Evolutionary conservation across 2,797 vertebrate species (phyloP), one percentile per base, ranked within the genome.

Genomic region (Gymnopithys bicolor): DNA sequence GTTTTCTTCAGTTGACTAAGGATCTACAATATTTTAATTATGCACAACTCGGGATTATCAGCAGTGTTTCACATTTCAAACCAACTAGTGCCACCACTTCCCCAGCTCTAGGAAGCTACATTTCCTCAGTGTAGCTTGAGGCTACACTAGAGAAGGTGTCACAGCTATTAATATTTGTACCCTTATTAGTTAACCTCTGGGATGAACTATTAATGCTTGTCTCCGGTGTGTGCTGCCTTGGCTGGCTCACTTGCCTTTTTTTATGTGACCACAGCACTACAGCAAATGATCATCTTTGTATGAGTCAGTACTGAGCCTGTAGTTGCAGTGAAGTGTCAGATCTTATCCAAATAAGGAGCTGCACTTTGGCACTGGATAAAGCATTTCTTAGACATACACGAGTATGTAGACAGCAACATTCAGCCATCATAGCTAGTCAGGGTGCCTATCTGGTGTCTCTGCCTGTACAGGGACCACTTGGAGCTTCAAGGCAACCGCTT

Each of bases 291-390:
- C 64, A 78, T 91, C 76, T 60, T 49, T 14, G 41, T 21, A 82
- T 96, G 95, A 97, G 81, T 96, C 95, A 96, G 87, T 82, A 63
- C 76, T 91, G 91, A 89, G 70, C 70, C 86, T 71, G 53, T 71
- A 43, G 71, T 82, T 79, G 60, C 79, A 91, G 62, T 14, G 70
- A 94, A 86, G 74, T 64, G 80, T 87, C 90, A 51, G 90, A 90
- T 94, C 94, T 96, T 95, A 84, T 68, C 96, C 95, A 95, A 95
- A 91, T 94, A 94, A 93, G 94, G 95, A 94, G 63, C 93, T 90
- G 52, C 30, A 17, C 55, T 84, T 92, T 45, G 0, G 79, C 73
- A 33, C 82, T 13, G 87, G 32, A 37, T 63, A 46, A 43, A 88
- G 49, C 51, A 64, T 79, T 94, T 95, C 84, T 86, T 87, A 76